These are phyloP conservation scores for Geodia barretti DNA, from an alignment of 37 sponge, comb jelly and placozoan species.

Conservation along the genomic window DNA sequence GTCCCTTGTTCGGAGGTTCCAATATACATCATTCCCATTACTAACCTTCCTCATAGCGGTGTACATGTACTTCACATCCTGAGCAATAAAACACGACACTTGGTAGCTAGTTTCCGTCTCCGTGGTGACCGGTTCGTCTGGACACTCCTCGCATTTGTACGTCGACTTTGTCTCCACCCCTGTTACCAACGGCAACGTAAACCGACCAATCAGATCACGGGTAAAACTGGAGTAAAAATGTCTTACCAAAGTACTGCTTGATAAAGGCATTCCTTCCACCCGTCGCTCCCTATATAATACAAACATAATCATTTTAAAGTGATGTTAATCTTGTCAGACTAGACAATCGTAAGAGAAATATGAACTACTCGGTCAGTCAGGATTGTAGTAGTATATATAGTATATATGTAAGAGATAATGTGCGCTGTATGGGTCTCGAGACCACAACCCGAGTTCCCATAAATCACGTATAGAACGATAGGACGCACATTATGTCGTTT, in stretches of 20 bases:
- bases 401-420: too few species aligned
- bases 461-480: too few species aligned
- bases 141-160: conserved; percentile 80
- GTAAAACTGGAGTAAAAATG: background rate
- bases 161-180: conserved; percentile 40
- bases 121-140: conserved; percentile 67
- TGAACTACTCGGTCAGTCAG: too few species aligned
- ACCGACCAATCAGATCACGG: conserved; percentile 12
- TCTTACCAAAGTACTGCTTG: conserved; percentile 76
- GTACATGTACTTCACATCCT: conserved; percentile 88
- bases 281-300: too few species aligned
- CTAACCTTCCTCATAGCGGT: conserved; percentile 79
- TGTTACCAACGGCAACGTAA: too few species aligned
- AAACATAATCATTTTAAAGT: too few species aligned
- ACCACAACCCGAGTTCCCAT: too few species aligned
- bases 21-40: background rate
- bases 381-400: conserved; percentile 2
- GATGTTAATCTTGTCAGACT: conserved; percentile 3
- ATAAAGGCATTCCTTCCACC: too few species aligned
- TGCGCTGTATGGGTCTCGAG: too few species aligned
- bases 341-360: too few species aligned
- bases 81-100: conserved; percentile 86
- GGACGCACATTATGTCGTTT: too few species aligned
- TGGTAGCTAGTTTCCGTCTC: conserved; percentile 77
- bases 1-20: too few species aligned